Evolutionary conservation across 2,888 invertebrate genomes (phyloP).

Genomic region (Tethea ocularis): DNA sequence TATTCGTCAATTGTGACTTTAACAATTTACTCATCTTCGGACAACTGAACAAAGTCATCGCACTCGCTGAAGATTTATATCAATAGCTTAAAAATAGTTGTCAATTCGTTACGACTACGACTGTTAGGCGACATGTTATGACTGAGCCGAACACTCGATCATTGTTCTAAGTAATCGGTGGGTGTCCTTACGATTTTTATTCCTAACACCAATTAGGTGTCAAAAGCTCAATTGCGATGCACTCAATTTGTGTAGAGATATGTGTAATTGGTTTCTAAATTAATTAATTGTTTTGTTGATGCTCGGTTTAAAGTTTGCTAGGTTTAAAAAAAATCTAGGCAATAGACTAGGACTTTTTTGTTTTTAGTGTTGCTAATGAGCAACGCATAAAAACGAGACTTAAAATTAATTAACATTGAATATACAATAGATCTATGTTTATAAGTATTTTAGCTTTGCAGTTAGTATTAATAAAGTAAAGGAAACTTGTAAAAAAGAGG

Average conservation of each 20-base stretch:
- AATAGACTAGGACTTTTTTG: too few species aligned
- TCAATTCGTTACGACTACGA: not conserved
- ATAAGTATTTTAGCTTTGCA: too few species aligned
- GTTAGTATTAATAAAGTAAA: not conserved
- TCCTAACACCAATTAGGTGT: not conserved
- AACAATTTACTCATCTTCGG: not conserved
- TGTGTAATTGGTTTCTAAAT: not conserved
- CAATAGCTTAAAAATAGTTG: not conserved
- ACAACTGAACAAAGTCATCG: conserved; percentile 1
- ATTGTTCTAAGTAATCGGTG: not conserved
- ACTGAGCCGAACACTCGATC: not conserved
- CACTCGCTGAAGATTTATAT: not conserved
- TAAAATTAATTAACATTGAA: too few species aligned
- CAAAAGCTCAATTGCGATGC: not conserved
- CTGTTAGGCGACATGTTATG: not conserved
- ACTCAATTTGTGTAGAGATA: not conserved
- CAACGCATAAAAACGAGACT: too few species aligned
- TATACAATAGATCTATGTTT: too few species aligned
- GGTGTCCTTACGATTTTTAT: not conserved
- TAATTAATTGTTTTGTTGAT: not conserved
- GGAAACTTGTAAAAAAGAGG: not conserved
- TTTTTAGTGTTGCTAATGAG: too few species aligned
- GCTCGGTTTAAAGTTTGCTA: not conserved
- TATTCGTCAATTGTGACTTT: too few species aligned
- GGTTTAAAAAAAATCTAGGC: too few species aligned